A percentile compares a stretch with the other conserved stretches of the same genome.
These are phyloP conservation scores for Enteromius trimaculatus DNA, from an alignment of 2,797 vertebrate species.

Conservation along the genomic window DNA sequence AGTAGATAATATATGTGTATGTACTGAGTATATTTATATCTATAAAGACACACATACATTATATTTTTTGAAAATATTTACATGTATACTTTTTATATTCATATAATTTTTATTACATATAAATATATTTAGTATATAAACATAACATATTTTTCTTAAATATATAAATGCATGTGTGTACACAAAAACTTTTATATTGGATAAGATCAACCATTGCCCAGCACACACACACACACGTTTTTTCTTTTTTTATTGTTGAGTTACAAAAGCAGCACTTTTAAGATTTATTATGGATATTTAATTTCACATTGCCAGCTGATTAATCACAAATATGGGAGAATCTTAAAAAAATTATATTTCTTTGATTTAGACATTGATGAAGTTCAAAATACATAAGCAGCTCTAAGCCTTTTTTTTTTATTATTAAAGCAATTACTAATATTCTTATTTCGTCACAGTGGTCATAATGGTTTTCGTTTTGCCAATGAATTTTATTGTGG, in stretches of 20 bases:
- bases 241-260: not conserved
- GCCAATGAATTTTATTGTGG: not conserved
- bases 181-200: too few species aligned
- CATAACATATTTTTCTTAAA: too few species aligned
- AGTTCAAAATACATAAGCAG: not conserved
- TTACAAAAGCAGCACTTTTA: not conserved
- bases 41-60: too few species aligned
- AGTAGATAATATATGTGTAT: not conserved
- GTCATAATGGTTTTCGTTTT: not conserved
- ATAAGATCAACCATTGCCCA: too few species aligned
- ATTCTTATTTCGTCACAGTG: not conserved
- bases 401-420: not conserved
- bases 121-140: too few species aligned
- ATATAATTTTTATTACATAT: too few species aligned
- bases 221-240: too few species aligned
- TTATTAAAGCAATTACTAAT: not conserved
- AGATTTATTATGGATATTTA: not conserved
- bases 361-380: not conserved
- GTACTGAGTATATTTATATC: too few species aligned
- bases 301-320: not conserved
- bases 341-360: not conserved
- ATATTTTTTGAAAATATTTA: too few species aligned
- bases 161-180: too few species aligned
- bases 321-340: not conserved
- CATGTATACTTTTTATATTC: too few species aligned